Evolutionary conservation across 1,140 invertebrate genomes (phyloP).

Genomic region (Drosophila kepulauana): DNA sequence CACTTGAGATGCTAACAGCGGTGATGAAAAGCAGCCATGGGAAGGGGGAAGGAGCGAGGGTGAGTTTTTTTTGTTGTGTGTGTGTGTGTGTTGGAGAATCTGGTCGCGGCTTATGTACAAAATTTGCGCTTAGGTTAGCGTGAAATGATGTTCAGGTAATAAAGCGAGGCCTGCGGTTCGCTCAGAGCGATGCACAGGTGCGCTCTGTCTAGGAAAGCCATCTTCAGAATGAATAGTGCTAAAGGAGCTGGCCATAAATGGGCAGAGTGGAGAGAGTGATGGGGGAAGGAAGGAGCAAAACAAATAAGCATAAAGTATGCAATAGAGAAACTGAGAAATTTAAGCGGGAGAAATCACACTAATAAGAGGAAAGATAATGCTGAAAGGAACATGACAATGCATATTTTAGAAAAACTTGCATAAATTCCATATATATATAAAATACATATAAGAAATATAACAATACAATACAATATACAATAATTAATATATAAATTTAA

Average conservation of each 20-base stretch:
- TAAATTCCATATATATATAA: too few relatives aligned
- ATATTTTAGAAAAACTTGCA: too few relatives aligned
- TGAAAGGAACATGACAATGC: too few relatives aligned
- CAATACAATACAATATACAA: too few relatives aligned
- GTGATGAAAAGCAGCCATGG: constrained; percentile 10
- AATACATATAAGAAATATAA: too few relatives aligned
- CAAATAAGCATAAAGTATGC: not conserved
- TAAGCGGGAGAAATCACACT: not conserved
- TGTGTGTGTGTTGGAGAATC: constrained; percentile 43
- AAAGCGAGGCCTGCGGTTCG: constrained; percentile 50
- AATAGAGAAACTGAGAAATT: not conserved
- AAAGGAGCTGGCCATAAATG: not conserved
- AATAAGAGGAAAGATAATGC: too few relatives aligned
- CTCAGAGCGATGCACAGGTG: constrained; percentile 19
- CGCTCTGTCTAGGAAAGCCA: constrained; percentile 30
- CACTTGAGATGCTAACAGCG: constrained; percentile 37
- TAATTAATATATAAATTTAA: too few relatives aligned
- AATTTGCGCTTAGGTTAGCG: constrained; percentile 80
- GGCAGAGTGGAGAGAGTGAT: not conserved
- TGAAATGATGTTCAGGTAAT: constrained; percentile 79
- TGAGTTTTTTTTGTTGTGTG: constrained; percentile 6
- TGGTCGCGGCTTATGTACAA: constrained; percentile 73
- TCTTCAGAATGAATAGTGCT: constrained; percentile 16
- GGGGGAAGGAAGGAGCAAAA: not conserved
- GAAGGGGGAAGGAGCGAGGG: too few relatives aligned